phyloP scores from a whole-genome alignment of 1,140 invertebrate genomes.

The Musca vetustissima region DNA sequence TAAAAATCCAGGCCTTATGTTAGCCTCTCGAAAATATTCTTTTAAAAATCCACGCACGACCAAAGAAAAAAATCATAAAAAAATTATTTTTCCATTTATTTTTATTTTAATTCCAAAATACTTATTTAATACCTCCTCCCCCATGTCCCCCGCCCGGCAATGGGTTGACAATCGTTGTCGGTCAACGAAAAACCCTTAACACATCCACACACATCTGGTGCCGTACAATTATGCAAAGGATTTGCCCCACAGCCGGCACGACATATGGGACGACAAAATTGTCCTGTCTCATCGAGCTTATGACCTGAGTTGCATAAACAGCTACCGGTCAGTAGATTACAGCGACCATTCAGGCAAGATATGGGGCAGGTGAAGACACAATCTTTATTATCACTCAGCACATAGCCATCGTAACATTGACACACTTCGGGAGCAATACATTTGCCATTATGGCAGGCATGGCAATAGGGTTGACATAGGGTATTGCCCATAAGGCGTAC shows the following conservation, averaged over 20 bases:
- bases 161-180: slow-evolving; percentile 43
- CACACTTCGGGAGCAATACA: slow-evolving; percentile 63
- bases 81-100: too few relatives aligned
- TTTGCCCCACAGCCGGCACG: slow-evolving; percentile 48
- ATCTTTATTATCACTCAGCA: slow-evolving; percentile 54
- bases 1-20: too few relatives aligned
- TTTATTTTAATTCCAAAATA: too few relatives aligned
- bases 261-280: slow-evolving; percentile 57
- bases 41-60: too few relatives aligned
- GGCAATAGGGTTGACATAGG: slow-evolving; percentile 60
- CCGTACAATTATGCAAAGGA: slow-evolving; percentile 46
- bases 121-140: too few relatives aligned
- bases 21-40: too few relatives aligned
- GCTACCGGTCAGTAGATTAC: slow-evolving; percentile 53
- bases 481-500: slow-evolving; percentile 51
- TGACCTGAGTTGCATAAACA: slow-evolving; percentile 68
- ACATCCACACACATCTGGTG: slow-evolving; percentile 48
- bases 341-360: slow-evolving; percentile 57
- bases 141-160: slow-evolving; percentile 37
- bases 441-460: slow-evolving; percentile 60
- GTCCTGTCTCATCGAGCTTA: slow-evolving; percentile 57
- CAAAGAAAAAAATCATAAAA: too few relatives aligned
- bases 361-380: slow-evolving; percentile 50
- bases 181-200: slow-evolving; percentile 35
- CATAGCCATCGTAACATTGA: slow-evolving; percentile 60